phyloP scores from a whole-genome alignment of 2,113 vertebrate genomes.

The Falcunculus frontatus region DNA sequence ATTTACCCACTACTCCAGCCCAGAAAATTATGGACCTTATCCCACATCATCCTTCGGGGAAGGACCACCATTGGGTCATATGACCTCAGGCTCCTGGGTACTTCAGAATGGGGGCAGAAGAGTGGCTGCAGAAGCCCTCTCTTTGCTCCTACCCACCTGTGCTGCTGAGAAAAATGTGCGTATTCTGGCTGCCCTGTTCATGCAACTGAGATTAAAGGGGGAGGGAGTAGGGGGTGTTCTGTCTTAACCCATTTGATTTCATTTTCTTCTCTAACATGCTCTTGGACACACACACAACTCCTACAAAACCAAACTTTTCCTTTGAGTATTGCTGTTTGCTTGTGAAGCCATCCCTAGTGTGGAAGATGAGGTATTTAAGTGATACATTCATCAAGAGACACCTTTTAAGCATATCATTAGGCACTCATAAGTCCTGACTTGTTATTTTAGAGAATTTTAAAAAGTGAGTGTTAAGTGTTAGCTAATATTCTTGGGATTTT shows the following conservation, averaged over 20 bases:
- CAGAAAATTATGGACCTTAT: slow-evolving; percentile 35
- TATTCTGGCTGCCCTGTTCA: slow-evolving; percentile 21
- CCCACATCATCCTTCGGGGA: slow-evolving; percentile 5
- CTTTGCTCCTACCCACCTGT: neutral
- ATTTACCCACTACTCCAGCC: slow-evolving; percentile 33
- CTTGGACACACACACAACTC: neutral
- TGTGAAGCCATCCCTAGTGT: neutral
- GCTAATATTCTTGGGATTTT: neutral
- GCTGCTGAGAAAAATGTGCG: slow-evolving; percentile 47
- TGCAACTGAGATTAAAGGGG: neutral
- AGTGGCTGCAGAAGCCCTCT: slow-evolving; percentile 35
- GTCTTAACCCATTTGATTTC: neutral
- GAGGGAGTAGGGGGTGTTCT: neutral
- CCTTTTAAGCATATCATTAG: neutral
- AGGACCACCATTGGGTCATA: slow-evolving; percentile 25
- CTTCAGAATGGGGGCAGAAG: neutral
- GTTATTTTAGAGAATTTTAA: neutral
- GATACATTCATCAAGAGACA: neutral
- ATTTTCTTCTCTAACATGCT: neutral
- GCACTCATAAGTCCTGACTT: neutral
- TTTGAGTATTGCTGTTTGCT: neutral
- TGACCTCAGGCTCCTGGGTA: slow-evolving; percentile 16
- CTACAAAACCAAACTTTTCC: neutral
- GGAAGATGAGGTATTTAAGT: neutral
- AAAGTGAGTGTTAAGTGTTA: neutral